Conservation (phyloP, 1,140 invertebrate species). For the Drosophila nigromelanica region DNA sequence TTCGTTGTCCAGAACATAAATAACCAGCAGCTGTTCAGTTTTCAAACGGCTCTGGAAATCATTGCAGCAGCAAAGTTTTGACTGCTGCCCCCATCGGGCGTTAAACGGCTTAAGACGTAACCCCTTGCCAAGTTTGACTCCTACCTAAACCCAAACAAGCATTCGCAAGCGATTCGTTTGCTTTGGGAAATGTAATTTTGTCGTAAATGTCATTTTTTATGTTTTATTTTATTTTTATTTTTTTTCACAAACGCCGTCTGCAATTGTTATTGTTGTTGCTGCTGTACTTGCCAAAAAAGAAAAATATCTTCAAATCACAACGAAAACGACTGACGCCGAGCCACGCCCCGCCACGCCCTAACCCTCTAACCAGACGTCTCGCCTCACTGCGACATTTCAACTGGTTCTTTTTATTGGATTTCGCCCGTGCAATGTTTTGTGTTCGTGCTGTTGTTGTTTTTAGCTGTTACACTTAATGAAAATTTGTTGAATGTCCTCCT, state of each 20-base stretch:
- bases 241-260: constrained; percentile 42
- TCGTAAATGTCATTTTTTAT: constrained; percentile 76
- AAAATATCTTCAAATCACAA: constrained; percentile 74
- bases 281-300: constrained; percentile 38
- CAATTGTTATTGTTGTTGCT: constrained; percentile 61
- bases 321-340: constrained; percentile 42
- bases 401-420: constrained; percentile 72
- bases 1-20: constrained; percentile 38
- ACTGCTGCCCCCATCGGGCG: constrained; percentile 35
- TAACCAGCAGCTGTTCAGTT: constrained; percentile 61
- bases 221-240: constrained; percentile 33
- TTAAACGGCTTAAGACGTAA: constrained; percentile 61
- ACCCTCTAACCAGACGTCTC: neutral
- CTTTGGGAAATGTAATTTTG: constrained; percentile 69
- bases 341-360: constrained; percentile 9
- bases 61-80: constrained; percentile 58
- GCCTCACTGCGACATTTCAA: constrained; percentile 55
- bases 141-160: constrained; percentile 7
- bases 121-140: constrained; percentile 14
- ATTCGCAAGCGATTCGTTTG: constrained; percentile 22
- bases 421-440: constrained; percentile 13
- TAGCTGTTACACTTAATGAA: constrained; percentile 69
- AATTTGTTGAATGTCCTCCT: constrained; percentile 68
- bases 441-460: constrained; percentile 27
- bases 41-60: constrained; percentile 30